Percentiles rank a stretch among this genome's conserved stretches.
phyloP scores from a whole-genome alignment of 2,113 vertebrate genomes.

The Gnathonemus longibarbis region DNA sequence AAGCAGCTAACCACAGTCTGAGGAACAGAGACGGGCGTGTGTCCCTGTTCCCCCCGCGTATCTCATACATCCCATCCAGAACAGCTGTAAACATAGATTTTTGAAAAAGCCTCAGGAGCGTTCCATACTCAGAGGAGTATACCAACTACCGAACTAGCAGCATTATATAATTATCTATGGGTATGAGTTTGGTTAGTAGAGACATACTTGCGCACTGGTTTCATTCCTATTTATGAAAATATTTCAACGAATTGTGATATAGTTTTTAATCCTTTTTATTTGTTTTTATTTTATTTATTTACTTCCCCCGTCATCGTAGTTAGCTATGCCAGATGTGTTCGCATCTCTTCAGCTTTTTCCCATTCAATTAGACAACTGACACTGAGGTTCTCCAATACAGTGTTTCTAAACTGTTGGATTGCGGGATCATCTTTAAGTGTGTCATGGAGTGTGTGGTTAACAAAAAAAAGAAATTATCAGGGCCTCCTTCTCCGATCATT shows the following conservation, averaged over 20 bases:
- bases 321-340: not conserved
- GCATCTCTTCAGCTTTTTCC: not conserved
- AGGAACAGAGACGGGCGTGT: slow-evolving; percentile 55
- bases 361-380: not conserved
- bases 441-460: not conserved
- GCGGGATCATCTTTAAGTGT: not conserved
- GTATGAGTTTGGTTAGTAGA: slow-evolving; percentile 45
- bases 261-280: slow-evolving; percentile 22
- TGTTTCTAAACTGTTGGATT: not conserved
- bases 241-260: slow-evolving; percentile 28
- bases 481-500: not conserved
- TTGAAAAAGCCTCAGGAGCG: slow-evolving; percentile 40
- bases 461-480: not conserved
- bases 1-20: slow-evolving; percentile 55
- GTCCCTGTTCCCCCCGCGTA: slow-evolving; percentile 54
- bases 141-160: slow-evolving; percentile 42
- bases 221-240: slow-evolving; percentile 29
- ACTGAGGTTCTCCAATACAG: not conserved
- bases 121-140: slow-evolving; percentile 42
- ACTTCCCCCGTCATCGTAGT: not conserved
- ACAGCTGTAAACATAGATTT: slow-evolving; percentile 63
- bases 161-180: slow-evolving; percentile 47
- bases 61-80: slow-evolving; percentile 52
- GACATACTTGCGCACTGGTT: slow-evolving; percentile 44
- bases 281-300: not conserved